A percentile compares a stretch with the other conserved stretches of the same genome.
phyloP scores from a whole-genome alignment of 2,888 invertebrate species.

The Stenodera caucasica region DNA sequence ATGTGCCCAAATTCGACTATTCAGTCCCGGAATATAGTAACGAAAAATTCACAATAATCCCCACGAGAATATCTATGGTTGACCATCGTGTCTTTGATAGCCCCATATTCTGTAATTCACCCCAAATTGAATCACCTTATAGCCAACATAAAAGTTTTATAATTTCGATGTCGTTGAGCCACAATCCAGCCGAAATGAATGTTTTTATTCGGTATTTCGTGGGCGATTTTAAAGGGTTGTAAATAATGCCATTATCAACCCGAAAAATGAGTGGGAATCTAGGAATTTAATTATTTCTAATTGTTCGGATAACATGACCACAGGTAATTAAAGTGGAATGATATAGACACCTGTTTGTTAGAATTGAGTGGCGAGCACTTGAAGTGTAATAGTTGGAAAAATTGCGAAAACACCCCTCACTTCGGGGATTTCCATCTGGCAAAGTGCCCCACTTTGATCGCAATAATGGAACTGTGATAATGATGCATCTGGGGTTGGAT shows the following conservation, averaged over 20 bases:
- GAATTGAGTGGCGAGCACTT: neutral
- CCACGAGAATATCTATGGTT: slow-evolving; percentile 41
- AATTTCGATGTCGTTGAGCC: slow-evolving; percentile 44
- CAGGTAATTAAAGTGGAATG: neutral
- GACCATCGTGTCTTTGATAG: slow-evolving; percentile 9
- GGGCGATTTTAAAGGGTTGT: no score
- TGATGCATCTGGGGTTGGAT: slow-evolving; percentile 8
- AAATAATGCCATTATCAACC: no score
- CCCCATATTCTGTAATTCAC: slow-evolving; percentile 9
- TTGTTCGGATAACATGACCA: neutral
- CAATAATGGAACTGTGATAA: slow-evolving; percentile 8
- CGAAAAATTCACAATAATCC: slow-evolving; percentile 9
- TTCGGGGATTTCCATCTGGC: neutral
- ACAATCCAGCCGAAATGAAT: no score
- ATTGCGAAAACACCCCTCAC: neutral
- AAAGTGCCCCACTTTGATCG: slow-evolving; percentile 6
- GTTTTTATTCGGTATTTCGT: no score
- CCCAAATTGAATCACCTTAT: slow-evolving; percentile 32
- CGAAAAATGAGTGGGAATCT: no score
- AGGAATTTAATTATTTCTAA: neutral
- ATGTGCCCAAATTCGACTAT: no score
- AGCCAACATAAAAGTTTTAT: slow-evolving; percentile 43
- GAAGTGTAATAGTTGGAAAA: slow-evolving; percentile 5
- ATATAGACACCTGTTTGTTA: neutral
- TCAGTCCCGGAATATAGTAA: no score